These are phyloP conservation scores for Andrena marginata DNA, from an alignment of 2,888 invertebrate species.

Conservation along the genomic window DNA sequence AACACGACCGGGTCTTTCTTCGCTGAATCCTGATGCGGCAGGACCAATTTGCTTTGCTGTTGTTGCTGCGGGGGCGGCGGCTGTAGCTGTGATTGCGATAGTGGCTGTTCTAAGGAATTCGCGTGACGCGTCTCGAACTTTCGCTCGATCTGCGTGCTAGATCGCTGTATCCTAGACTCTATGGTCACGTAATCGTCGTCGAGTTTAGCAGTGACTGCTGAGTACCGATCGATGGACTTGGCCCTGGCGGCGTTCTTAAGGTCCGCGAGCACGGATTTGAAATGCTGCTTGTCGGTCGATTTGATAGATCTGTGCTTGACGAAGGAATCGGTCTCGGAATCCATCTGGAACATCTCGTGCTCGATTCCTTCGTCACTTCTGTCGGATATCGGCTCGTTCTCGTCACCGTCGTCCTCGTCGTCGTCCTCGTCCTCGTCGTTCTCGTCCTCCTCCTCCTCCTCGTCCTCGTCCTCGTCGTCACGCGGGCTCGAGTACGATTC, in stretches of 20 bases:
- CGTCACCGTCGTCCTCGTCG: slow-evolving; percentile 10
- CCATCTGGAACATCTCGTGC: slow-evolving; percentile 92
- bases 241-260: slow-evolving; percentile 72
- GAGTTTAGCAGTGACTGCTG: slow-evolving; percentile 64
- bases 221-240: slow-evolving; percentile 81
- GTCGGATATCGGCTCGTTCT: slow-evolving; percentile 79
- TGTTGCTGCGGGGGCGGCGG: neutral
- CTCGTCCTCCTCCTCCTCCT: slow-evolving; percentile 12
- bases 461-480: slow-evolving; percentile 70
- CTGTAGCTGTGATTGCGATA: neutral
- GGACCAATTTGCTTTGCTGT: slow-evolving; percentile 54
- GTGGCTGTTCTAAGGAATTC: slow-evolving; percentile 74
- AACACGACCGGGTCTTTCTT: slow-evolving; percentile 79
- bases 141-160: slow-evolving; percentile 81
- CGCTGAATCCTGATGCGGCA: slow-evolving; percentile 77
- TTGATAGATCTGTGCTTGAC: slow-evolving; percentile 81
- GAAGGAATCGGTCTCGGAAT: slow-evolving; percentile 85
- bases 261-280: slow-evolving; percentile 80
- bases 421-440: slow-evolving; percentile 4
- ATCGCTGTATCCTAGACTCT: slow-evolving; percentile 81
- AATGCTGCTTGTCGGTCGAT: slow-evolving; percentile 78
- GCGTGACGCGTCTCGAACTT: slow-evolving; percentile 78
- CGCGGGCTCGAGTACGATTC: slow-evolving; percentile 83
- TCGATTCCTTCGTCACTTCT: slow-evolving; percentile 86
- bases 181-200: slow-evolving; percentile 73